Percentiles rank a stretch among this genome's conserved stretches.
Evolutionary conservation across 2,113 vertebrate species (phyloP).

Genomic region (Pycnonotus jocosus): DNA sequence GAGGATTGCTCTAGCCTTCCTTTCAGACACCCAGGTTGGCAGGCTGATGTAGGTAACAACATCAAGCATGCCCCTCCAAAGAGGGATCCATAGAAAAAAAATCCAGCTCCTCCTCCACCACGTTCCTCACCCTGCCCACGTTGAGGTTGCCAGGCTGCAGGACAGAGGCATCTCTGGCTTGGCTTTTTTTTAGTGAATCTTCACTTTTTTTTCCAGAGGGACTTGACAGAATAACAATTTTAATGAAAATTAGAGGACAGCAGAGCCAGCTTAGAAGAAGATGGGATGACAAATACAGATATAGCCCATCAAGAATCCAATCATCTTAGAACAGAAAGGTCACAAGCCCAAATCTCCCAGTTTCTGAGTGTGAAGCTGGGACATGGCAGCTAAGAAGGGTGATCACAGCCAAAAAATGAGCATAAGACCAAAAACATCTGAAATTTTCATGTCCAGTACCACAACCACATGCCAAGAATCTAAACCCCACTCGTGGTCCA

Average conservation of each 20-base stretch:
- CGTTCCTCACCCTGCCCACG: fast-evolving
- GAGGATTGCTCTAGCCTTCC: neutral
- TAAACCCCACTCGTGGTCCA: fast-evolving
- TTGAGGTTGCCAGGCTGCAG: fast-evolving
- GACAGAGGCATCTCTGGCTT: neutral
- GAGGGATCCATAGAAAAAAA: neutral
- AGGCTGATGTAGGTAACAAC: neutral
- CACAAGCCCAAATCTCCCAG: neutral
- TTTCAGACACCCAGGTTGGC: neutral
- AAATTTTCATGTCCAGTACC: neutral
- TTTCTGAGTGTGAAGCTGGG: neutral
- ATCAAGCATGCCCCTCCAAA: neutral
- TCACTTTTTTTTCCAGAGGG: neutral
- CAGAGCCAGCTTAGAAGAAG: neutral
- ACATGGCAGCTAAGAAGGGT: neutral
- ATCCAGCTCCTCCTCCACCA: neutral
- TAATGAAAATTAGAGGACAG: neutral
- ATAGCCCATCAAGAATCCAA: neutral
- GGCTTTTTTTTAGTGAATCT: fast-evolving
- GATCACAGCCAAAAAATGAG: neutral
- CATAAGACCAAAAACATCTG: neutral
- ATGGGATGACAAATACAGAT: neutral
- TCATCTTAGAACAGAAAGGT: neutral
- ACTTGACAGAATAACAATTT: neutral
- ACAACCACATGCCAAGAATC: neutral